Conservation (phyloP, 2,113 vertebrate species). For the Cyanocitta stelleri region DNA sequence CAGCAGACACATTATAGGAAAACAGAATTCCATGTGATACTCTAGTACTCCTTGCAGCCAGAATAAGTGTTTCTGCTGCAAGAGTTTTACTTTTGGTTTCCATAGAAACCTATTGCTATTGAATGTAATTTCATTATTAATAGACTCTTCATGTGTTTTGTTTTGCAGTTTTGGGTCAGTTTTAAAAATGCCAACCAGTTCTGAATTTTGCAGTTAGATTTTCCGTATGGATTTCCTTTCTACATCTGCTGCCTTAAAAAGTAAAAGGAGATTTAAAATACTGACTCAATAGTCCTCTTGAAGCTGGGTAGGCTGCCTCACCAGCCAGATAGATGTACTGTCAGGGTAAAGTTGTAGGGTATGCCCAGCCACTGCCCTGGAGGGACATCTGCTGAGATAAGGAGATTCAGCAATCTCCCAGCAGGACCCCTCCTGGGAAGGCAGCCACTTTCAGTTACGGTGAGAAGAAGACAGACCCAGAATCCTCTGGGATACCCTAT, state of each 20-base stretch:
- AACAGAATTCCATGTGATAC: constrained; percentile 55
- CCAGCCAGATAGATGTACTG: neutral
- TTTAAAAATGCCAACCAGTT: constrained; percentile 58
- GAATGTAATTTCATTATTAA: constrained; percentile 56
- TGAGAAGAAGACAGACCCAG: too few relatives aligned
- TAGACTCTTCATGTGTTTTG: constrained; percentile 45
- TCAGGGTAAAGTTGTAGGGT: neutral
- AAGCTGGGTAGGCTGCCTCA: neutral
- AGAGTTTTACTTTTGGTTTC: constrained; percentile 49
- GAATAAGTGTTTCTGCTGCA: neutral
- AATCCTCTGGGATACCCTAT: too few relatives aligned
- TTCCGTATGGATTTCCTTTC: neutral
- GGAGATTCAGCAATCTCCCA: too few relatives aligned
- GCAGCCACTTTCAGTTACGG: too few relatives aligned
- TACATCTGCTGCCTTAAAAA: neutral
- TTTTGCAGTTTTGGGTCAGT: constrained; percentile 39
- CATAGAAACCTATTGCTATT: constrained; percentile 66
- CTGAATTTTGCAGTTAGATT: neutral
- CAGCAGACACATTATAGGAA: constrained; percentile 23
- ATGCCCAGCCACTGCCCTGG: too few relatives aligned
- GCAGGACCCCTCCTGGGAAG: too few relatives aligned
- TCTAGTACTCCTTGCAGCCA: constrained; percentile 21
- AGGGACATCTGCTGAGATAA: too few relatives aligned
- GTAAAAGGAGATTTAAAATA: neutral
- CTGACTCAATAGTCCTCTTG: neutral